These are phyloP conservation scores for Phrynosoma platyrhinos DNA, from an alignment of 2,113 vertebrate species.

Conservation along the genomic window DNA sequence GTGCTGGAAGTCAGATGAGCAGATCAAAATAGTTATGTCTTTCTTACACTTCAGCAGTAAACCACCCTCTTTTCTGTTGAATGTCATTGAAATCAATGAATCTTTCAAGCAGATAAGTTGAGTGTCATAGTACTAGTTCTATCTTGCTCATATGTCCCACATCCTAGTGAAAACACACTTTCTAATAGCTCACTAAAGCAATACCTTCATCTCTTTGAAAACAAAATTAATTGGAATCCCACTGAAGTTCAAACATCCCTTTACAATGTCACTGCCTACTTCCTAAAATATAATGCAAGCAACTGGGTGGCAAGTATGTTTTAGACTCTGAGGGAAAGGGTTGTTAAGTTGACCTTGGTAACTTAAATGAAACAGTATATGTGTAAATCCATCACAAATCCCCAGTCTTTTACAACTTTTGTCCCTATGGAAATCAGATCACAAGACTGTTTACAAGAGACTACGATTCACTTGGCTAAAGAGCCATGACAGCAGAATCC, in stretches of 20 bases:
- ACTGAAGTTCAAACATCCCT: slow-evolving; percentile 60
- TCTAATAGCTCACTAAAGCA: slow-evolving; percentile 80
- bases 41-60: neutral
- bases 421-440: slow-evolving; percentile 92
- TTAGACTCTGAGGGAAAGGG: slow-evolving; percentile 81
- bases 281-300: slow-evolving; percentile 51
- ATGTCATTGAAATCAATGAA: neutral
- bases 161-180: slow-evolving; percentile 75
- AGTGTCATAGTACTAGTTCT: neutral
- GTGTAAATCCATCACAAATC: slow-evolving; percentile 97
- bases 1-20: neutral
- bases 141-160: neutral
- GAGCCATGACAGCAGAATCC: slow-evolving; percentile 80
- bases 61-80: neutral
- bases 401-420: slow-evolving; percentile 84
- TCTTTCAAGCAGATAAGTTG: neutral
- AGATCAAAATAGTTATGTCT: neutral
- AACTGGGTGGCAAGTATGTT: slow-evolving; percentile 82
- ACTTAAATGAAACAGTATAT: slow-evolving; percentile 93
- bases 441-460: slow-evolving; percentile 89
- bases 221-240: slow-evolving; percentile 79
- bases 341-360: slow-evolving; percentile 86
- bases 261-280: slow-evolving; percentile 55
- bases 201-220: slow-evolving; percentile 71
- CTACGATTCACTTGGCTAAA: slow-evolving; percentile 88